Percentiles rank a stretch among this genome's conserved stretches.
phyloP scores from a whole-genome alignment of 1,140 invertebrate species.

The Apis dorsata region DNA sequence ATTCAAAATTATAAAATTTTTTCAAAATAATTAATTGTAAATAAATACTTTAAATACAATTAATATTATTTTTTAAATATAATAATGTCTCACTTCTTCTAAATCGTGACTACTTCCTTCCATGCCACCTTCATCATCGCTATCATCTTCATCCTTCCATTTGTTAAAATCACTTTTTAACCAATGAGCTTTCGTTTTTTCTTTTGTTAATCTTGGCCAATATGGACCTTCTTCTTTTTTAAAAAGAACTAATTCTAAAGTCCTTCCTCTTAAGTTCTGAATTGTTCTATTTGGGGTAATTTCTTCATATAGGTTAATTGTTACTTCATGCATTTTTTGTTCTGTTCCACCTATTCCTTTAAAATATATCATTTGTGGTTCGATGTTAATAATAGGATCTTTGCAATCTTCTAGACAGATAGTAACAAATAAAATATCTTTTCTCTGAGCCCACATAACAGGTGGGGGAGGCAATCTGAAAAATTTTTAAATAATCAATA shows the following conservation, averaged over 20 bases:
- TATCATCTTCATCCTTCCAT: constrained; percentile 97
- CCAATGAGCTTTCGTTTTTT: constrained; percentile 96
- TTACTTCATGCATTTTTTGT: constrained; percentile 91
- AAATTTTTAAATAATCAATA: constrained; percentile 55
- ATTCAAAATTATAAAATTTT: too few species aligned
- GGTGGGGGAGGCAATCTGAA: constrained; percentile 85
- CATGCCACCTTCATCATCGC: constrained; percentile 82
- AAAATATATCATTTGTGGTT: constrained; percentile 90
- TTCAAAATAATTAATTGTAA: too few species aligned
- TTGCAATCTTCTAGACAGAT: constrained; percentile 94
- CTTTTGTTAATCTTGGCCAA: constrained; percentile 93
- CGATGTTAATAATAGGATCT: constrained; percentile 90
- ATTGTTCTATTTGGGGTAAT: constrained; percentile 89
- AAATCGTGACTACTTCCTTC: constrained; percentile 78
- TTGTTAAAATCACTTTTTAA: constrained; percentile 98
- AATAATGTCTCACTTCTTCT: constrained; percentile 80
- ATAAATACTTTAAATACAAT: not conserved
- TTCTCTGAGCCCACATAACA: constrained; percentile 95
- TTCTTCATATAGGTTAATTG: constrained; percentile 90
- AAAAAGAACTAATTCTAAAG: constrained; percentile 81
- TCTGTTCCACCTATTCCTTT: constrained; percentile 92
- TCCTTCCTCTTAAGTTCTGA: constrained; percentile 81
- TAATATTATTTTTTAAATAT: not conserved
- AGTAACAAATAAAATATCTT: constrained; percentile 89
- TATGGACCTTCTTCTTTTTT: constrained; percentile 89